Evolutionary conservation across 2,797 vertebrate genomes (phyloP).

Genomic region (Anguilla pacifica): DNA sequence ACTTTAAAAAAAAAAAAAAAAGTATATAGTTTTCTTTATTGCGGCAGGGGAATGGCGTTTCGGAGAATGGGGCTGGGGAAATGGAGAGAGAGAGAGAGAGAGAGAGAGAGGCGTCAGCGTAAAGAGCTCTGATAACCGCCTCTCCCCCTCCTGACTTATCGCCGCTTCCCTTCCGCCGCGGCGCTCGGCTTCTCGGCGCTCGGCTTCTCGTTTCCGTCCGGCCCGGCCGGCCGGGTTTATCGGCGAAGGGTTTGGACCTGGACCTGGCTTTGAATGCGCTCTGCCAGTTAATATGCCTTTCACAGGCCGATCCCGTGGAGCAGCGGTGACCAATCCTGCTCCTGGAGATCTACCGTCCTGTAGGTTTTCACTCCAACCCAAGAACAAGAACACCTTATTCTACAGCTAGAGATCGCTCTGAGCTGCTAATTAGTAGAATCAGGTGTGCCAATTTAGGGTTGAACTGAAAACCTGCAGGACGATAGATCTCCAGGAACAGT

Average conservation of each 20-base stretch:
- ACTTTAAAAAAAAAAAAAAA: slow-evolving; percentile 28
- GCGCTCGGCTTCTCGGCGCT: background rate
- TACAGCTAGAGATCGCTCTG: too few species aligned
- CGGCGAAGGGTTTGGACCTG: background rate
- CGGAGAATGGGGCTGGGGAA: slow-evolving; percentile 11
- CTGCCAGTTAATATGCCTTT: slow-evolving; percentile 25
- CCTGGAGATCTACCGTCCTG: too few species aligned
- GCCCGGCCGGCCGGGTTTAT: slow-evolving; percentile 20
- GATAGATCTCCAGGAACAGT: too few species aligned
- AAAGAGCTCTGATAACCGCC: slow-evolving; percentile 29
- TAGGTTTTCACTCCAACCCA: too few species aligned
- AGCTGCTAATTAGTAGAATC: too few species aligned
- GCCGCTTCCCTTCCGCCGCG: background rate
- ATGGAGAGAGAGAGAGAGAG: slow-evolving; percentile 5
- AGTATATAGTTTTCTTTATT: slow-evolving; percentile 38
- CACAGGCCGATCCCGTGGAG: background rate
- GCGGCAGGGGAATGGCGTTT: slow-evolving; percentile 42
- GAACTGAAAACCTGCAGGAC: too few species aligned
- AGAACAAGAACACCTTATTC: too few species aligned
- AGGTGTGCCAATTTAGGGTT: too few species aligned
- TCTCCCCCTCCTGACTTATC: slow-evolving; percentile 17
- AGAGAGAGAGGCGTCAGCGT: background rate
- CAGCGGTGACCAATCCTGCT: too few species aligned
- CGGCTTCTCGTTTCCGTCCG: slow-evolving; percentile 17
- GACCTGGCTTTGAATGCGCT: background rate